A percentile compares a stretch with the other conserved stretches of the same genome.
Evolutionary conservation across 1,140 invertebrate genomes (phyloP).

Genomic region (Drosophila orena): DNA sequence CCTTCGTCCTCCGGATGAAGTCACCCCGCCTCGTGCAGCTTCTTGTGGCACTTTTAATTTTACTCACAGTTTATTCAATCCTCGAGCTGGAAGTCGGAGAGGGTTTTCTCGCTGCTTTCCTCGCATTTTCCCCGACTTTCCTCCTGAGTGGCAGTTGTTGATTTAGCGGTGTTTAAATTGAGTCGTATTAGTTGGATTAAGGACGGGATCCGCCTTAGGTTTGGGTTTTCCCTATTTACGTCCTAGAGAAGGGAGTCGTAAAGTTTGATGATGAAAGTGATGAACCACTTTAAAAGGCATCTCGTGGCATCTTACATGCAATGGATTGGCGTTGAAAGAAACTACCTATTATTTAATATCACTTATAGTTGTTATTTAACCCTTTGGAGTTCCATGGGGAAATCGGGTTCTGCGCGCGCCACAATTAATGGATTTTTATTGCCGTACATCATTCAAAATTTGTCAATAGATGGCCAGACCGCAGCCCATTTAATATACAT

Average conservation of each 20-base stretch:
- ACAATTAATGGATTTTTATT: constrained; percentile 77
- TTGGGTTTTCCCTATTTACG: constrained; percentile 13
- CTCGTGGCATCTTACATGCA: no score
- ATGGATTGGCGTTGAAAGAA: no score
- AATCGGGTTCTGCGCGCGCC: constrained; percentile 32
- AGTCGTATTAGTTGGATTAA: constrained; percentile 80
- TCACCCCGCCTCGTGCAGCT: neutral
- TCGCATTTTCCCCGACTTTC: constrained; percentile 5
- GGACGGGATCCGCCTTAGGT: constrained; percentile 56
- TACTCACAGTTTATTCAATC: constrained; percentile 81
- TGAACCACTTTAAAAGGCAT: neutral
- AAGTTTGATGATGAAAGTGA: neutral
- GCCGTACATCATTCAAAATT: constrained; percentile 79
- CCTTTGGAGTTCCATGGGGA: neutral
- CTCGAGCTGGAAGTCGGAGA: constrained; percentile 48
- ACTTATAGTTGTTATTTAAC: neutral
- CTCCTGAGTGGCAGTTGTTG: constrained; percentile 80
- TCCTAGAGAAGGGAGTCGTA: neutral
- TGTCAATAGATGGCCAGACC: constrained; percentile 76
- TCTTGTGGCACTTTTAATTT: constrained; percentile 78
- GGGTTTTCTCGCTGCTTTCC: constrained; percentile 18
- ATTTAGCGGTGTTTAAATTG: constrained; percentile 84
- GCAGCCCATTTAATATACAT: constrained; percentile 73
- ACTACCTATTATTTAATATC: no score
- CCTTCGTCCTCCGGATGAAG: constrained; percentile 7